These are phyloP conservation scores for Acanthosepion pharaonis DNA, from an alignment of 2,888 invertebrate genomes.

Conservation along the genomic window DNA sequence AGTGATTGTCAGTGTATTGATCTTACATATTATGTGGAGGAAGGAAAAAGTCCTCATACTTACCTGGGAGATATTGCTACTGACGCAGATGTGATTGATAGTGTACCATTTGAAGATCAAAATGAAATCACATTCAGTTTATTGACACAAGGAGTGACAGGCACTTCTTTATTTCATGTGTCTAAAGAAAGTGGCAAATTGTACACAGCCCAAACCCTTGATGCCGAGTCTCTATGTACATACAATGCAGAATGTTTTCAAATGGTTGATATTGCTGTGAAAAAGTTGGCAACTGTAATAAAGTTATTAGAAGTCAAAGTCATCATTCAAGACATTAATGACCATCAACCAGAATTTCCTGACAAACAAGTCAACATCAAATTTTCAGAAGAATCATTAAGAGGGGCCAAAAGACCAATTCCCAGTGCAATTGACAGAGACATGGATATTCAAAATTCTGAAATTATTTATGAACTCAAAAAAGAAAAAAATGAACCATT, in stretches of 20 bases:
- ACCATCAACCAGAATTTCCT: background rate
- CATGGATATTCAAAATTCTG: background rate
- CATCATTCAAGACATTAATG: slow-evolving; percentile 18
- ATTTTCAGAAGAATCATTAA: background rate
- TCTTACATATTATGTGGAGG: background rate
- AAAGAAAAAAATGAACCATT: background rate
- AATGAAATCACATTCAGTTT: background rate
- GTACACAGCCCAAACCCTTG: background rate
- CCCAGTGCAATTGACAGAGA: background rate
- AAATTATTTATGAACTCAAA: background rate
- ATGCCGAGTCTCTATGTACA: slow-evolving; percentile 1
- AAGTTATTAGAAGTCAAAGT: background rate
- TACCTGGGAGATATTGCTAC: background rate
- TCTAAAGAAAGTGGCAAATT: slow-evolving; percentile 14
- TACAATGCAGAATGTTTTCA: slow-evolving; percentile 22
- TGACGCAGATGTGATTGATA: background rate
- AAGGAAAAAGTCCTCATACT: background rate
- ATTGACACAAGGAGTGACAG: slow-evolving; percentile 33
- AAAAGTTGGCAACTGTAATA: background rate
- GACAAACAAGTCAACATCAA: background rate
- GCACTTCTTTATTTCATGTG: slow-evolving; percentile 33
- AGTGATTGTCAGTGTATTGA: background rate
- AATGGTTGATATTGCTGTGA: slow-evolving; percentile 33
- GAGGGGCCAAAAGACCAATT: background rate
- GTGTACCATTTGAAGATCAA: background rate